Base-by-base conservation (phyloP, 2,888 invertebrate species). In the Leptodirus hochenwartii region DNA sequence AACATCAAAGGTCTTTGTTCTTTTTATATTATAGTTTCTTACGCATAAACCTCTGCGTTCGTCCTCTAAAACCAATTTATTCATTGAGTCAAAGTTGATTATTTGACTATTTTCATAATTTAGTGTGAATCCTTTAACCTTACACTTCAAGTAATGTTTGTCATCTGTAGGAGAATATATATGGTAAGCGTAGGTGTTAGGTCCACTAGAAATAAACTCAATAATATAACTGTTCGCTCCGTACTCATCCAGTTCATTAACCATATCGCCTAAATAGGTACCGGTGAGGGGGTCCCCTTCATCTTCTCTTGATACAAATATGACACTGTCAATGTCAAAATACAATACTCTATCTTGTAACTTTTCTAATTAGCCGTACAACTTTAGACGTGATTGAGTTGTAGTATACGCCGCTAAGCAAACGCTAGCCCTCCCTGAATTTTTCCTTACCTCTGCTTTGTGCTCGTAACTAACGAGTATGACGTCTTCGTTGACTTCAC, bases 351-450 rank as follows among this genome's bases (percentile, higher is more conserved):
- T 23, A 10, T 38, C 30, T 3, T 36, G 40, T 4, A 54, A 31
- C 15, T 30, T 32, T 5, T 50, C 39, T 8, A 54, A 30, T 13
- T 43, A 43, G 1, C 26, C 29, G 31, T 49, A 50, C 1, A 54
- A 34, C 32, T 47, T 43, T 2, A 52, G 30, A 4, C 51, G 27
- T 0, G 52, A 49, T 20, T 44, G 39, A 4, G 45, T 33, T 2
- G 52, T 53, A 2, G 47, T 47, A 27, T 46, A 52, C 2, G 46
- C 41, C 0, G 51, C 53, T 2, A 54, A 41, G 9, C 44, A 37
- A 0, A 44, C 38, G 34, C 46, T 50, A 9, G 39, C 35, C 2
- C 30, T 34, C 5, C 31, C 22, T n/a, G 29, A 13, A 14, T n/a
- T 13, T 5, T 11, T 6, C 5, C 5, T 6, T 5, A 5, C 6